phyloP scores from a whole-genome alignment of 2,113 vertebrate genomes.

The Camelus dromedarius region DNA sequence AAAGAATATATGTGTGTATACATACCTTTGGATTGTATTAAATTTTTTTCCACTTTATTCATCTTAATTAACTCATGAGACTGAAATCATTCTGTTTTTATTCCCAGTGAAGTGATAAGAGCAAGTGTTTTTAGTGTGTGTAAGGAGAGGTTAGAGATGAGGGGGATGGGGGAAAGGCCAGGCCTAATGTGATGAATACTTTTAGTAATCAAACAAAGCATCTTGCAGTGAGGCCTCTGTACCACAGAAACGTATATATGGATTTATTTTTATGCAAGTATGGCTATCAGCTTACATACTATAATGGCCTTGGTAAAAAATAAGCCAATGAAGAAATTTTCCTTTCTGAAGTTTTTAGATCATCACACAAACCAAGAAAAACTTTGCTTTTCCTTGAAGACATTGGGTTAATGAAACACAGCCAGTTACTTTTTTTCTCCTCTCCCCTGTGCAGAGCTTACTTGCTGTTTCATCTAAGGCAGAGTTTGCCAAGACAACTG shows the following conservation, averaged over 20 bases:
- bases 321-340: not conserved
- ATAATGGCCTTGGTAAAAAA: not conserved
- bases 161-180: not conserved
- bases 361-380: not conserved
- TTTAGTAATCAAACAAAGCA: not conserved
- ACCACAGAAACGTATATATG: not conserved
- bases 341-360: constrained; percentile 8
- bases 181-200: not conserved
- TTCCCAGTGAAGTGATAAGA: not conserved
- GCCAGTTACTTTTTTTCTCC: not conserved
- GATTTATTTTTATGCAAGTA: constrained; percentile 3
- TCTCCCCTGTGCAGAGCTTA: not conserved
- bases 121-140: not conserved
- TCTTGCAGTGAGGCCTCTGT: not conserved
- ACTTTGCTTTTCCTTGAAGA: not conserved
- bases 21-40: not conserved
- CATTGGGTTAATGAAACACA: not conserved
- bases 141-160: too few relatives aligned
- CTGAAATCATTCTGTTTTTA: constrained; percentile 10
- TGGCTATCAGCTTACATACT: not conserved
- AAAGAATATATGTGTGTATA: not conserved
- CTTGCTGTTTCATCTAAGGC: not conserved
- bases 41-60: not conserved
- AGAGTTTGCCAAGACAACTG: constrained; percentile 1
- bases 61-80: not conserved